Evolutionary conservation across 1,140 invertebrate genomes (phyloP), one percentile per base, ranked within the genome.

Genomic region (Dendrolimus kikuchii): DNA sequence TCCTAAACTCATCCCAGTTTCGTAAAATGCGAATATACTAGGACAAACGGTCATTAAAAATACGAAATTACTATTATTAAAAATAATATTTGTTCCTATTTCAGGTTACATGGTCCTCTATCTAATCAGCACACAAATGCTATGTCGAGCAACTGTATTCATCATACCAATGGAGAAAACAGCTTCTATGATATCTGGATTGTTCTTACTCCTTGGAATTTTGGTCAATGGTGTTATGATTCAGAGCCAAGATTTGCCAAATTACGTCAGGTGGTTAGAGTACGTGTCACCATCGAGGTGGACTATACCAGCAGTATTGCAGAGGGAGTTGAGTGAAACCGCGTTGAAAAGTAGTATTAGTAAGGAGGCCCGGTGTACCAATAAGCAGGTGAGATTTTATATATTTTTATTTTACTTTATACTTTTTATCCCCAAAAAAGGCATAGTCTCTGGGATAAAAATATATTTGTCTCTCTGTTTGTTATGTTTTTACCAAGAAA

Each of bases 41-140:
- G 3, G 3, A 23, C 23, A 23, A 23, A 23, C 23, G 23, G 23
- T 23, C 23, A 23, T 23, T n/a, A n/a, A n/a, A n/a, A n/a, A n/a
- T n/a, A n/a, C n/a, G n/a, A n/a, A n/a, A n/a, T n/a, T n/a, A n/a
- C n/a, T n/a, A n/a, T n/a, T 9, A 6, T 9, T 9, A 23, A 23
- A 6, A 6, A 7, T 51, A 51, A 10, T 9, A 5, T 9, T 5
- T 7, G 9, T 58, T 40, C 6, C n/a, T 7, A 49, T 74, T 73
- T 8, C 78, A 92, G 93, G 93, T 42, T 92, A 93, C 65, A 95
- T 95, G 90, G 72, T 96, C 39, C 81, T 96, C 5, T 96, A 95
- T 75, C 81, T 96, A 6, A 91, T 92, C 62, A 86, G 92, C 42
- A 87, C 94, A 52, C 92, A 95, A 59, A 91, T 92, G 59, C 79